Base-by-base conservation (phyloP, 2,113 vertebrate genomes). In the Choloepus hoffmanni region DNA sequence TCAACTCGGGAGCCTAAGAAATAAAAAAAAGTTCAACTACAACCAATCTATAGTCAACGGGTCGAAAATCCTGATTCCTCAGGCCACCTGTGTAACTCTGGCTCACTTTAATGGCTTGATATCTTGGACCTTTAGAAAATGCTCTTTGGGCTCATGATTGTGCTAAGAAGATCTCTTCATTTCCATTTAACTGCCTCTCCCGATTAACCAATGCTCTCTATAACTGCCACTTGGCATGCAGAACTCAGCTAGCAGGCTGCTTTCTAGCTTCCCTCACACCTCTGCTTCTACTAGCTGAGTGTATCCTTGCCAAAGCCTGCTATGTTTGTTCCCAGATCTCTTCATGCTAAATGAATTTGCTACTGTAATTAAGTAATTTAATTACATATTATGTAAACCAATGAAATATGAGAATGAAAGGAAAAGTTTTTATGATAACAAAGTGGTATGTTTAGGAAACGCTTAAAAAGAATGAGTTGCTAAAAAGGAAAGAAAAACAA, bases 1-100 rank as follows among this genome's bases (percentile, higher is more conserved):
- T 98, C 98, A 99, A 81, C 7, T 83, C 97, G 85, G 98, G 95
- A 58, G 76, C 90, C 92, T 97, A 36, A 15, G 85, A 95, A 50
- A 48, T 12, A 16, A 70, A 14, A 33, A 83, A 40, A 60, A 26
- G 11, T 88, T 77, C 68, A 83, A 45, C 55, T 30, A 48, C 68
- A 91, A 83, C 28, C 50, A 48, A 14, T 23, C 70, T 24, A 18
- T 2, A 92, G 62, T 76, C 55, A 48, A 55, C 72, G 76, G 68
- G 5, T 2, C 76, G 33, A 85, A 78, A 90, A 88, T 30, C 36
- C 53, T 82, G 13, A 60, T 40, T 85, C 62, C 33, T 90, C n/a
- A 12, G 3, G 16, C 28, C 21, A 68, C 28, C 68, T 60, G 3
- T 16, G 19, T 9, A 84, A 33, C 23, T 45, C 8, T 79, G 58